Percentiles rank a stretch among this genome's conserved stretches.
phyloP scores from a whole-genome alignment of 2,888 invertebrate species.

The Drosophila parthenogenetica region DNA sequence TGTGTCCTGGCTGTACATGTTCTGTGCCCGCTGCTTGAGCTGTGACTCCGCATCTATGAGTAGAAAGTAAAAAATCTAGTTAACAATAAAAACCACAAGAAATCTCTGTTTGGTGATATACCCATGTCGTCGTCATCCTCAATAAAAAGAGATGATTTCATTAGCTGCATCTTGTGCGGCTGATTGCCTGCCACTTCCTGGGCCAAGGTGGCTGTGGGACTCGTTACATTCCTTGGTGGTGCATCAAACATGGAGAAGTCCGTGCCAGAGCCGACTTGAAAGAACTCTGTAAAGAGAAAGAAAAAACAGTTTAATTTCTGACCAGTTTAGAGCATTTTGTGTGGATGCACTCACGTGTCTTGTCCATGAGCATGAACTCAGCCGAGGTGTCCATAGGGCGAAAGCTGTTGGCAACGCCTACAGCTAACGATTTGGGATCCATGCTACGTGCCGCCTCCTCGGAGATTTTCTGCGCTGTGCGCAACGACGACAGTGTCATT shows the following conservation, averaged over 20 bases:
- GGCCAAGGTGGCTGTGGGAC: slow-evolving; percentile 88
- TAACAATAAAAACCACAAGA: not conserved
- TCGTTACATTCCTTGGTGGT: slow-evolving; percentile 80
- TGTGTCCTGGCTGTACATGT: slow-evolving; percentile 54
- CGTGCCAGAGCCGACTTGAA: slow-evolving; percentile 68
- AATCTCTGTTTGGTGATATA: slow-evolving; percentile 11
- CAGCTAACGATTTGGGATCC: slow-evolving; percentile 70
- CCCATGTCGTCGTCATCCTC: slow-evolving; percentile 82
- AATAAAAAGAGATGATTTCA: slow-evolving; percentile 91
- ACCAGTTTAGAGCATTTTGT: no score
- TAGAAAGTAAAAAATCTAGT: not conserved
- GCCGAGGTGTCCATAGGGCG: slow-evolving; percentile 78
- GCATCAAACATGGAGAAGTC: slow-evolving; percentile 78
- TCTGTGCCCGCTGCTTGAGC: slow-evolving; percentile 28
- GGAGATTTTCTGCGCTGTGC: slow-evolving; percentile 68
- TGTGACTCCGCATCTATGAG: slow-evolving; percentile 18
- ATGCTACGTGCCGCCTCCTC: slow-evolving; percentile 73
- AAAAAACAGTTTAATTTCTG: not conserved
- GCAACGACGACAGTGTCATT: slow-evolving; percentile 61
- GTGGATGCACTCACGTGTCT: slow-evolving; percentile 73
- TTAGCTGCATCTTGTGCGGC: slow-evolving; percentile 90
- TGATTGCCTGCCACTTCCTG: slow-evolving; percentile 87
- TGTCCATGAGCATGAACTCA: slow-evolving; percentile 82
- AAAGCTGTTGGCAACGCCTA: slow-evolving; percentile 57
- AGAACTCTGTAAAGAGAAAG: slow-evolving; percentile 66